These are phyloP conservation scores for Sebastes paucispinis DNA, from an alignment of 2,797 vertebrate genomes.

Conservation along the genomic window DNA sequence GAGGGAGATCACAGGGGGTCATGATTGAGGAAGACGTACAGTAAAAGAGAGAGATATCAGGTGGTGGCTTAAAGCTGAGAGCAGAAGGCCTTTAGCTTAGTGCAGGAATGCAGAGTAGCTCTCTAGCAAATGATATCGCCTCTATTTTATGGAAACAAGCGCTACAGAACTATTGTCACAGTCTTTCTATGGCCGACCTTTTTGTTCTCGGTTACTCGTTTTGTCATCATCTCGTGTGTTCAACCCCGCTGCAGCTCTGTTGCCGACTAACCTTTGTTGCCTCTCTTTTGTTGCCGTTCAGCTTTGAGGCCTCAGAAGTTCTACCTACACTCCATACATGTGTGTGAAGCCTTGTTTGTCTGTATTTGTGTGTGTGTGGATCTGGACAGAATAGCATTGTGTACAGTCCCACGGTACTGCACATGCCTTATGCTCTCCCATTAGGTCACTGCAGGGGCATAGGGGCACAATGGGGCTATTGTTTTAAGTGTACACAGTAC, in stretches of 20 bases:
- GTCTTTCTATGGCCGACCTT: conserved; percentile 22
- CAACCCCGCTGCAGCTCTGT: background rate
- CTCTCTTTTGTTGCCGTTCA: conserved; percentile 36
- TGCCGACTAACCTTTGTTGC: conserved; percentile 41
- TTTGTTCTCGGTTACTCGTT: conserved; percentile 33
- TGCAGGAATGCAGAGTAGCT: background rate
- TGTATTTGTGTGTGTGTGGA: conserved; percentile 1
- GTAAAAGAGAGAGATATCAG: background rate
- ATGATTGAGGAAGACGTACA: conserved; percentile 23
- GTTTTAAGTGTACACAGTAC: conserved; percentile 40
- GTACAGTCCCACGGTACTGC: conserved; percentile 30
- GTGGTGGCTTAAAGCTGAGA: background rate
- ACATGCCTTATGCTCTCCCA: conserved; percentile 36
- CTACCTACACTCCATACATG: conserved; percentile 22
- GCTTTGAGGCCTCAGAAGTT: conserved; percentile 49
- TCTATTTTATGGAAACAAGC: background rate
- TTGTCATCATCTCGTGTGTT: conserved; percentile 38
- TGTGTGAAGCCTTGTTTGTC: conserved; percentile 37
- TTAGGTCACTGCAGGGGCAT: conserved; percentile 50
- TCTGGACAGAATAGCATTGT: conserved; percentile 34
- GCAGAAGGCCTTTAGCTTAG: background rate
- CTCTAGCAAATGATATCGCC: background rate
- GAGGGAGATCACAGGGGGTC: background rate
- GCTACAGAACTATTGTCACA: background rate
- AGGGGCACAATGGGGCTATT: conserved; percentile 66